phyloP scores from a whole-genome alignment of 1,140 invertebrate species.

The Frieseomelitta varia region DNA sequence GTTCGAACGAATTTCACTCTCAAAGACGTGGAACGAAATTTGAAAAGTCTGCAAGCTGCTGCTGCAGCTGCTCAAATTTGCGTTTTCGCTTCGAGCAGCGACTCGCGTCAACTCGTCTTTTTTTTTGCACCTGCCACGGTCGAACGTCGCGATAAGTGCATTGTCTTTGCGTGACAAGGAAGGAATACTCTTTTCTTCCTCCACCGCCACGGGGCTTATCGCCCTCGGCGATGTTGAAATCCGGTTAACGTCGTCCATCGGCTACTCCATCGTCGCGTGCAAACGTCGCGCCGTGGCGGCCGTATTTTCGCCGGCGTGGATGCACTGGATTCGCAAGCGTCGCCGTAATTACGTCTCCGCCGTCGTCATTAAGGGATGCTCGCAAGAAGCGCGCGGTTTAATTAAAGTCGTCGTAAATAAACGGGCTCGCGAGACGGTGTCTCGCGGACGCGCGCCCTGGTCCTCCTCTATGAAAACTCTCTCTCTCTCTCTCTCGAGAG shows the following conservation, averaged over 20 bases:
- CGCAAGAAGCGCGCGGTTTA: constrained; percentile 41
- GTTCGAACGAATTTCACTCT: no score
- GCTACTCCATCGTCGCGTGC: constrained; percentile 23
- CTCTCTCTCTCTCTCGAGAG: no score
- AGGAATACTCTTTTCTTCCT: background rate
- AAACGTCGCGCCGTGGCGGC: background rate
- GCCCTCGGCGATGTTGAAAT: constrained; percentile 6
- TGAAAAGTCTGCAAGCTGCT: no score
- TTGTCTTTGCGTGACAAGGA: background rate
- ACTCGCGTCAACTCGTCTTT: no score
- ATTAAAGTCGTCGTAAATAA: constrained; percentile 54
- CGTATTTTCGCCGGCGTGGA: background rate
- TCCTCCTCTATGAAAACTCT: background rate
- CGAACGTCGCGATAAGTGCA: no score
- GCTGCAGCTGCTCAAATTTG: no score
- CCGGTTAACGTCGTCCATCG: constrained; percentile 7
- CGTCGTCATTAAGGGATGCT: constrained; percentile 29
- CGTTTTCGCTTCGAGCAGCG: no score
- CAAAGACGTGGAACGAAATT: no score
- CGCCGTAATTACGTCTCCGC: constrained; percentile 43
- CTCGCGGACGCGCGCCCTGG: background rate
- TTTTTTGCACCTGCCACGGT: background rate
- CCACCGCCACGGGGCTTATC: background rate
- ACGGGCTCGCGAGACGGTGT: constrained; percentile 7
- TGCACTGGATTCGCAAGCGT: background rate